Conservation (phyloP, 1,140 invertebrate species). For the Carposina sasakii region DNA sequence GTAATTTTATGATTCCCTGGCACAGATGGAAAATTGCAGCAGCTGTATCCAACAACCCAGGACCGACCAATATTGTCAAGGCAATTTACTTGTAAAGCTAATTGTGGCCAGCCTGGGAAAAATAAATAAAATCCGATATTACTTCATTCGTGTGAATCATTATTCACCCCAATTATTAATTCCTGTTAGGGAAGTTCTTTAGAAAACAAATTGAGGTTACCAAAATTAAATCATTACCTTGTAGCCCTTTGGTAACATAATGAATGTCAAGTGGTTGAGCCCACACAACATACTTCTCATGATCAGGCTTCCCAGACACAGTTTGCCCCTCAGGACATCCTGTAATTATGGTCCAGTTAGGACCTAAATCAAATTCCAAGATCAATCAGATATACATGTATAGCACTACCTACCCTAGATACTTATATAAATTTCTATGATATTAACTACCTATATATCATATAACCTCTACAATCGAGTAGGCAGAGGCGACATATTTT, state of each 20-base stretch:
- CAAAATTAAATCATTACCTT: too few species aligned
- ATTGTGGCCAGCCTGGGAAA: conserved; percentile 88
- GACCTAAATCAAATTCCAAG: conserved; percentile 32
- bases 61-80: conserved; percentile 83
- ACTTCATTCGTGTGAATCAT: too few species aligned
- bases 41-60: conserved; percentile 90
- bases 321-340: conserved; percentile 59
- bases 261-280: conserved; percentile 56
- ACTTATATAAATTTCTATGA: conserved; percentile 2
- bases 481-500: conserved; percentile 13
- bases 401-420: neutral
- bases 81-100: conserved; percentile 88
- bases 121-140: too few species aligned
- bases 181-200: too few species aligned
- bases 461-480: neutral
- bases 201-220: too few species aligned
- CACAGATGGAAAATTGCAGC: conserved; percentile 84
- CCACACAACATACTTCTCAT: conserved; percentile 43
- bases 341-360: conserved; percentile 59
- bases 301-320: conserved; percentile 38
- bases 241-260: conserved; percentile 58
- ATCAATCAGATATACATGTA: neutral
- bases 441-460: neutral
- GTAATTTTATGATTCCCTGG: conserved; percentile 86
- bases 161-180: too few species aligned